Evolutionary conservation across 1,140 invertebrate genomes (phyloP).

Genomic region (Ips nitidus): DNA sequence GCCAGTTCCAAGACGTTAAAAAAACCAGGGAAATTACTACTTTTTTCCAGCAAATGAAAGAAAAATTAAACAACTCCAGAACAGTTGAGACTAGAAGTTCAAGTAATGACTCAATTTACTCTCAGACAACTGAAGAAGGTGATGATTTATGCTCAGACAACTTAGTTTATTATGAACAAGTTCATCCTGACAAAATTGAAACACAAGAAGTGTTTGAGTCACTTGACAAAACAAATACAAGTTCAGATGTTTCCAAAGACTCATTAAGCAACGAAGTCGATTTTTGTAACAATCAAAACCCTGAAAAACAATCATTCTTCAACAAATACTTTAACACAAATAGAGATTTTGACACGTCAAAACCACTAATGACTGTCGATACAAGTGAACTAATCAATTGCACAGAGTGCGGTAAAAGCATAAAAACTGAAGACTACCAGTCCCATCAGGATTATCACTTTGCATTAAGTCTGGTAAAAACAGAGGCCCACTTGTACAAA

Average conservation of each 20-base stretch:
- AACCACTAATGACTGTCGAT: conserved; percentile 20
- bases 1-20: conserved; percentile 73
- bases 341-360: conserved; percentile 42
- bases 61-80: conserved; percentile 2
- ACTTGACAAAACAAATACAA: background rate
- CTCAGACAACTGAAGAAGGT: conserved; percentile 36
- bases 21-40: conserved; percentile 62
- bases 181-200: conserved; percentile 30
- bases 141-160: conserved; percentile 24
- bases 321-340: conserved; percentile 49
- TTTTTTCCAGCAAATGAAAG: conserved; percentile 56
- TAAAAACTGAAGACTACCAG: conserved; percentile 53
- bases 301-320: conserved; percentile 52
- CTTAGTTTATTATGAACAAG: conserved; percentile 39
- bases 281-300: conserved; percentile 3
- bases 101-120: conserved; percentile 39
- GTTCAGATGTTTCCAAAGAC: conserved; percentile 11
- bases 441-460: conserved; percentile 64
- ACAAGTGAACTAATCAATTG: conserved; percentile 6
- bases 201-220: conserved; percentile 6
- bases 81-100: background rate
- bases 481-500: conserved; percentile 52
- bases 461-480: conserved; percentile 59
- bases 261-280: conserved; percentile 25
- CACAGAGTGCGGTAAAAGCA: conserved; percentile 58